Conservation (phyloP, 2,888 invertebrate genomes). For the Lampropteryx suffumata region DNA sequence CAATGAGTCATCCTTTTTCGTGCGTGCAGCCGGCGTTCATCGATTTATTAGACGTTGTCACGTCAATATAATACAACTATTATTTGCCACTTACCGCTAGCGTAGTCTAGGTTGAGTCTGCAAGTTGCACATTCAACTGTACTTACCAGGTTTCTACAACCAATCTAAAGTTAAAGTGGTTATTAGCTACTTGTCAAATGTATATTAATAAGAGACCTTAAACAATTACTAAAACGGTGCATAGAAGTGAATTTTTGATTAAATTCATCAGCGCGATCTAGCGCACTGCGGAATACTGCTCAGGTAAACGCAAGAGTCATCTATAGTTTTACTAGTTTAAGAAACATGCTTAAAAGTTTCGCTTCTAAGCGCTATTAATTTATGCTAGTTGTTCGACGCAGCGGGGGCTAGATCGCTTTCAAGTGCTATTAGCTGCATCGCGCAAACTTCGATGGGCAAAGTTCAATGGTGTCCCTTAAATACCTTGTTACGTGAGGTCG, state of each 20-base stretch:
- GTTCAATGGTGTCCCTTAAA: slow-evolving; percentile 62
- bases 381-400: slow-evolving; percentile 36
- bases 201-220: slow-evolving; percentile 28
- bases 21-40: too few relatives aligned
- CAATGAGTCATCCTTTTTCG: too few relatives aligned
- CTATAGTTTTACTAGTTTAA: neutral
- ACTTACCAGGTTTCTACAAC: neutral
- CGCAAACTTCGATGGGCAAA: slow-evolving; percentile 74
- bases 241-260: slow-evolving; percentile 2
- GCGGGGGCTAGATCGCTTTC: slow-evolving; percentile 51
- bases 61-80: too few relatives aligned
- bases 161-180: slow-evolving; percentile 22
- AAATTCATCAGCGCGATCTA: too few relatives aligned
- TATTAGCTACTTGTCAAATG: slow-evolving; percentile 25
- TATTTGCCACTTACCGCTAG: too few relatives aligned
- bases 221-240: neutral
- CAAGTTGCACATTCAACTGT: too few relatives aligned
- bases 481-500: slow-evolving; percentile 43
- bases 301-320: neutral
- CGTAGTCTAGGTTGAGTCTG: too few relatives aligned
- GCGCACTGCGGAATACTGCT: too few relatives aligned
- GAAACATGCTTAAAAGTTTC: neutral
- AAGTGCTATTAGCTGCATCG: slow-evolving; percentile 56
- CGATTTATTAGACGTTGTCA: too few relatives aligned
- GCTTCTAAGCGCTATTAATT: slow-evolving; percentile 4